A percentile compares a stretch with the other conserved stretches of the same genome.
Evolutionary conservation across 1,140 invertebrate species (phyloP).

Genomic region (Aphaenogaster rudis): DNA sequence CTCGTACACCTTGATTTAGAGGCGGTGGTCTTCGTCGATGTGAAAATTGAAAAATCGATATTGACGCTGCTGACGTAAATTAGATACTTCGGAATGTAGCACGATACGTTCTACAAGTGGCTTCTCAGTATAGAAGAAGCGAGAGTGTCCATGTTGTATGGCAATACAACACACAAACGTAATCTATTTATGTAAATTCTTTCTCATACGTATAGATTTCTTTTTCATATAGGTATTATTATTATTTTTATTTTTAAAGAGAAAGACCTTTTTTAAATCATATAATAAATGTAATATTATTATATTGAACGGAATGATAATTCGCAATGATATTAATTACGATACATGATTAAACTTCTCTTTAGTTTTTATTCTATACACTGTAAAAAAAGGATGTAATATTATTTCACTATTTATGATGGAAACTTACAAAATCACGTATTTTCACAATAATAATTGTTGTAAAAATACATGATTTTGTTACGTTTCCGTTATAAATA

Average conservation of each 20-base stretch:
- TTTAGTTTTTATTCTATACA: neutral
- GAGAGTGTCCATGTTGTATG: neutral
- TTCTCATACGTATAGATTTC: neutral
- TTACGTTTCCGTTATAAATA: too few species aligned
- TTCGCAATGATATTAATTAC: neutral
- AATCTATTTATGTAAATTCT: slow-evolving; percentile 10
- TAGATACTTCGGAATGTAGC: slow-evolving; percentile 57
- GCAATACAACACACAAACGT: neutral
- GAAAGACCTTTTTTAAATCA: too few species aligned
- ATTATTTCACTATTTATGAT: too few species aligned
- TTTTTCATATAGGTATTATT: neutral
- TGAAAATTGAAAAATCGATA: slow-evolving; percentile 64
- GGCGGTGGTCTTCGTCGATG: slow-evolving; percentile 47
- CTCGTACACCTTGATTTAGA: slow-evolving; percentile 56
- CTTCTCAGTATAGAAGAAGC: neutral
- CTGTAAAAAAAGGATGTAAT: too few species aligned
- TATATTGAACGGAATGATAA: neutral
- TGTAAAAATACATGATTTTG: too few species aligned
- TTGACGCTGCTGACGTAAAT: slow-evolving; percentile 58
- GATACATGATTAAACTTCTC: neutral
- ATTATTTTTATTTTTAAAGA: neutral
- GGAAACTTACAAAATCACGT: too few species aligned
- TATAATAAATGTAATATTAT: neutral
- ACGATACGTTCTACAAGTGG: slow-evolving; percentile 24
- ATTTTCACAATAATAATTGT: too few species aligned